Base-by-base conservation (phyloP, 2,888 invertebrate species). In the Caenorhabditis parvicauda region DNA sequence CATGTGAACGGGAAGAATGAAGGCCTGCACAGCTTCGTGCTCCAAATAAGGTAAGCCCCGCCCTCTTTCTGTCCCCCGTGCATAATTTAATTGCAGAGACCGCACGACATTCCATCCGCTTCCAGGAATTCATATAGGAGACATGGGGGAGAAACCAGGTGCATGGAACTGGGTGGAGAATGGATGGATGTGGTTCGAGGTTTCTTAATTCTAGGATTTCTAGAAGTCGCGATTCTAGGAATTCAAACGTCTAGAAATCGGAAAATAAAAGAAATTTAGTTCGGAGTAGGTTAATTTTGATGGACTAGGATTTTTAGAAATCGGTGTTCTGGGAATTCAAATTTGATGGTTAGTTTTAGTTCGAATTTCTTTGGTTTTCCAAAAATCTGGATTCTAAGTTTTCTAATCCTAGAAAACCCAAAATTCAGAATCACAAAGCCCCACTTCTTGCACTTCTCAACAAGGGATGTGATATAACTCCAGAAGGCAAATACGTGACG, bases 81-180 rank as follows among this genome's bases (percentile, higher is more conserved):
- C 14, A 41, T 12, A n/a, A n/a, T 41, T 7, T 19, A 32, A 25
- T 28, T 48, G 39, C n/a, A 59, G 69, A 14, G 59, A 63, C 32
- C 52, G 49, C 0, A 22, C 17, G n/a, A 65, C 63, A 12, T 65
- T 59, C 46, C 41, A 62, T 17, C 42, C 70, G 7, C 59, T 70
- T 77, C 88, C 90, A 0, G 92, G 92, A 0, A 87, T 95, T 0
- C 87, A 86, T 0, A 89, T 93, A 0, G 93, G 93, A 0, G 94
- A 95, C 81, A 87, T 95, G 84, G 95, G 95, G 0, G 89, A 90
- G 82, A 95, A 95, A 83, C 85, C 90, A 39, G 93, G 90, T 0
- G 66, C 54, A 17, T 85, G 92, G 7, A 91, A 94, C 82, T 93
- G 92, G 2, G 83, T 94, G 38, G 95, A 95, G 82, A 95, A 95